Conservation (phyloP, 2,888 invertebrate species). For the Rotaria magnacalcarata region DNA sequence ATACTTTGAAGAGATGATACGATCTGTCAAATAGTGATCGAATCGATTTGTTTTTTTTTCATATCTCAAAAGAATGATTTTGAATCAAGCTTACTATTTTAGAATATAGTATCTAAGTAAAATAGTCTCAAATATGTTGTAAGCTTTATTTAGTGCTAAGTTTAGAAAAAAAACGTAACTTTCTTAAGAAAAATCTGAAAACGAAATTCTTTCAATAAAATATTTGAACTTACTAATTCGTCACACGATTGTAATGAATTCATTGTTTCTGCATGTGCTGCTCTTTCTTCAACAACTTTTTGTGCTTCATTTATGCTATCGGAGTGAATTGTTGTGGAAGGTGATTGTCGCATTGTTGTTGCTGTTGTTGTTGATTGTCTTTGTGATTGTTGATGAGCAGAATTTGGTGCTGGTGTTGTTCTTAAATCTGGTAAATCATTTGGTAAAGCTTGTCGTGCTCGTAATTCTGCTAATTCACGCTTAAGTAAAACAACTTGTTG, state of each 20-base stretch:
- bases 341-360: neutral
- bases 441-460: conserved; percentile 52
- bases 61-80: too few species aligned
- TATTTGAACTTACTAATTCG: conserved; percentile 48
- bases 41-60: too few species aligned
- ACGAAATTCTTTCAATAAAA: neutral
- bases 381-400: neutral
- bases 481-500: conserved; percentile 56
- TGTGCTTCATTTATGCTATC: neutral
- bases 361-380: neutral
- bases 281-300: conserved; percentile 50
- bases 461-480: conserved; percentile 58
- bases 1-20: too few species aligned
- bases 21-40: too few species aligned
- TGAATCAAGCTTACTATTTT: too few species aligned
- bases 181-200: too few species aligned
- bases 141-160: too few species aligned
- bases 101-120: too few species aligned
- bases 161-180: too few species aligned
- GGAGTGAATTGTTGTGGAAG: neutral
- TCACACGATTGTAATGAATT: conserved; percentile 57
- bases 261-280: conserved; percentile 57
- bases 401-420: neutral
- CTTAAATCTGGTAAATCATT: conserved; percentile 43
- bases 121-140: too few species aligned